phyloP scores from a whole-genome alignment of 1,140 invertebrate genomes.

The Drosophila kepulauana region DNA sequence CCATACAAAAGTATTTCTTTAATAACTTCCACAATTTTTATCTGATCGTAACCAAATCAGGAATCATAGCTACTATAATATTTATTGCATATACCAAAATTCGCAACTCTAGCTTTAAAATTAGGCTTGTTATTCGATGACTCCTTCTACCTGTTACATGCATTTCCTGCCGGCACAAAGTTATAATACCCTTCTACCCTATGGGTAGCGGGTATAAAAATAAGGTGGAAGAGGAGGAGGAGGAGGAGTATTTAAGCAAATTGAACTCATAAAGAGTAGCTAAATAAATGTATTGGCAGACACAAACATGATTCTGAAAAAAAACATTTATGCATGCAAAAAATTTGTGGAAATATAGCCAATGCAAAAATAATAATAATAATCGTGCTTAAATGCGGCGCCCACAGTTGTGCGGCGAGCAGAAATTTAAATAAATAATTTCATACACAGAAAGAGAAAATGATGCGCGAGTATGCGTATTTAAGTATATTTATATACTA shows the following conservation, averaged over 20 bases:
- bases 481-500: slow-evolving; percentile 53
- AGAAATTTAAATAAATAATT: slow-evolving; percentile 54
- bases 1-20: too few species aligned
- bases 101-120: too few species aligned
- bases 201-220: too few species aligned
- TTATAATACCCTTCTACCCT: too few species aligned
- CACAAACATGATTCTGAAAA: slow-evolving; percentile 3
- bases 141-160: too few species aligned
- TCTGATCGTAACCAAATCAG: too few species aligned
- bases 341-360: slow-evolving; percentile 36
- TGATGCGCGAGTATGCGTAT: slow-evolving; percentile 15
- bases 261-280: slow-evolving; percentile 11
- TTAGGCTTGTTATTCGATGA: too few species aligned
- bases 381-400: slow-evolving; percentile 39
- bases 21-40: too few species aligned
- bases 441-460: neutral
- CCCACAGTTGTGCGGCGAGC: slow-evolving; percentile 10
- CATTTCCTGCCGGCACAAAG: too few species aligned
- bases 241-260: slow-evolving; percentile 1
- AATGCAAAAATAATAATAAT: slow-evolving; percentile 49
- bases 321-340: neutral
- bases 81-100: too few species aligned
- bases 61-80: too few species aligned
- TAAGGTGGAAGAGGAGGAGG: neutral
- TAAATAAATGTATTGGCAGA: slow-evolving; percentile 32